These are phyloP conservation scores for Anguilla rostrata DNA, from an alignment of 2,113 vertebrate species.

Conservation along the genomic window DNA sequence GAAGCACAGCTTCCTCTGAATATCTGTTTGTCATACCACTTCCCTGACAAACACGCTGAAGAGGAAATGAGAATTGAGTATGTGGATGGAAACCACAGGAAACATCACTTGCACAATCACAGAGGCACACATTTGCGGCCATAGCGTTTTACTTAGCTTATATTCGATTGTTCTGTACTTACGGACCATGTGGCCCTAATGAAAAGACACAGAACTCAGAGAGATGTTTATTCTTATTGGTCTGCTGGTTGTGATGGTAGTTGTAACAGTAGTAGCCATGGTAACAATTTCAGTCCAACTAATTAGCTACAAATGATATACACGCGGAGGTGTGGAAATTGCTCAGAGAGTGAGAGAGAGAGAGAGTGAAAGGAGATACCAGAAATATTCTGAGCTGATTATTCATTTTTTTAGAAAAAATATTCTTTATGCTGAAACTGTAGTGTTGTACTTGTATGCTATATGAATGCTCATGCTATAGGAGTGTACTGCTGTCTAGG, in stretches of 20 bases:
- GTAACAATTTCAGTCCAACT: conserved; percentile 27
- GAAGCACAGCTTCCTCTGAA: background rate
- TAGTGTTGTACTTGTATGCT: background rate
- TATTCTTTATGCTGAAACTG: background rate
- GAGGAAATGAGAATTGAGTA: background rate
- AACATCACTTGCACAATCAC: conserved; percentile 6
- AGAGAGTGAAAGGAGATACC: conserved; percentile 14
- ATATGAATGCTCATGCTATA: background rate
- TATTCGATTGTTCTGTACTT: background rate
- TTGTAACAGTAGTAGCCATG: conserved; percentile 21
- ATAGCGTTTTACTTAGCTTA: background rate
- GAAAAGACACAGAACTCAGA: background rate
- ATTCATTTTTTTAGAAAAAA: background rate
- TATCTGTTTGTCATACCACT: background rate
- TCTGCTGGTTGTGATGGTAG: conserved; percentile 3
- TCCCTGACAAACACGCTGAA: background rate
- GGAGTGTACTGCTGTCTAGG: background rate
- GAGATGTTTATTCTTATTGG: conserved; percentile 26
- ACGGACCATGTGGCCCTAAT: background rate
- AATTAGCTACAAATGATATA: conserved; percentile 25
- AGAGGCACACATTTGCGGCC: background rate
- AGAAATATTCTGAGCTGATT: background rate
- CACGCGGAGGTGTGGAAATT: conserved; percentile 20
- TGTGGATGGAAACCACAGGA: background rate
- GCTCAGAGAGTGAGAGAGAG: conserved; percentile 18